Conservation (phyloP, 2,113 vertebrate genomes). For the Nycticebus coucang region DNA sequence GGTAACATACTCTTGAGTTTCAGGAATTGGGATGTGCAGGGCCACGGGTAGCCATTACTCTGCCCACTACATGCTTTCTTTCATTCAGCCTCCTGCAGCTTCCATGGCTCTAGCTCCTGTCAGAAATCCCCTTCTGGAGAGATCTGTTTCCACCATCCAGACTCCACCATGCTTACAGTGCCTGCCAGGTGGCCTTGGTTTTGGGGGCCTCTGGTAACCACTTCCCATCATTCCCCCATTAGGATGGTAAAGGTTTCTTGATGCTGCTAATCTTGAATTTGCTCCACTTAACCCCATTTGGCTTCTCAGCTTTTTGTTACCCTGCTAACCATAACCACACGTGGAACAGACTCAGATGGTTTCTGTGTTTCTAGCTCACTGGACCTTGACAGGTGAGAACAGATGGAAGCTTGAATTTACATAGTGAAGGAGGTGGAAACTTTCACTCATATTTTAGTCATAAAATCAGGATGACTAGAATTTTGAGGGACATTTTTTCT, state of each 20-base stretch:
- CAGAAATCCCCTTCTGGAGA: background rate
- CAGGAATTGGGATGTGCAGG: background rate
- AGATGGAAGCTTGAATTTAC: background rate
- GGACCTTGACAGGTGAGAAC: background rate
- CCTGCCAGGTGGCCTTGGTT: too few relatives aligned
- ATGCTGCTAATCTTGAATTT: background rate
- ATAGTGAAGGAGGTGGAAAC: background rate
- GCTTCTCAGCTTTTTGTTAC: background rate
- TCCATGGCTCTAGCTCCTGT: background rate
- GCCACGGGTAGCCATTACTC: background rate
- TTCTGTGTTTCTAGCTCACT: background rate
- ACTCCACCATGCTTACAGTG: background rate
- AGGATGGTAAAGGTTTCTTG: too few relatives aligned
- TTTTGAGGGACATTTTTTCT: background rate
- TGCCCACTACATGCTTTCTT: background rate
- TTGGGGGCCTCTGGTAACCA: rapidly evolving
- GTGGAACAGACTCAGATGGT: background rate
- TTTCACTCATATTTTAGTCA: background rate
- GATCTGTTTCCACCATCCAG: background rate
- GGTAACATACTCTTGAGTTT: background rate
- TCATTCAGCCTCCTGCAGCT: background rate
- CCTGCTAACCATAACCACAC: too few relatives aligned
- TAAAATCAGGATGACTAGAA: background rate
- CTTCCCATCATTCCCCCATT: too few relatives aligned
- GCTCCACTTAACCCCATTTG: background rate